These are phyloP conservation scores for Rhizoglyphus robini DNA, from an alignment of 1,140 invertebrate genomes.

Conservation along the genomic window DNA sequence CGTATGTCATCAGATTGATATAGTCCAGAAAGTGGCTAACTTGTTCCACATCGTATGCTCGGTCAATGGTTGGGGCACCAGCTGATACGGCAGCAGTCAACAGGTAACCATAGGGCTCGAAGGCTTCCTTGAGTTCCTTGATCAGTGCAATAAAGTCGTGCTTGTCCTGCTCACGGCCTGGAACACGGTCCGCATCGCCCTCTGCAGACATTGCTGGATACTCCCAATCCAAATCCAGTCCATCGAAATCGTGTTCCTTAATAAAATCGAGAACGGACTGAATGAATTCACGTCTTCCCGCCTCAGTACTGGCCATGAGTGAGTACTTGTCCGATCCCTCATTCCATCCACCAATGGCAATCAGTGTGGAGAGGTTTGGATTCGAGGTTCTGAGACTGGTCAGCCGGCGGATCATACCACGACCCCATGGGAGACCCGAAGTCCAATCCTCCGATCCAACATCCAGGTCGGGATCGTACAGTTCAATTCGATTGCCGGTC, in stretches of 20 bases:
- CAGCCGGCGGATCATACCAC: conserved; percentile 4
- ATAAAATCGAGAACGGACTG: conserved; percentile 51
- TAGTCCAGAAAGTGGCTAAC: conserved; percentile 57
- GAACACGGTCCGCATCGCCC: neutral
- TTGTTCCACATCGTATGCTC: conserved; percentile 57
- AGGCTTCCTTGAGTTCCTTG: conserved; percentile 30
- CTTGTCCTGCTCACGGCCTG: conserved; percentile 8
- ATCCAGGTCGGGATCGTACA: conserved; percentile 16
- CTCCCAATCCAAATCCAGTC: conserved; percentile 46
- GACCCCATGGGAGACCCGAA: neutral
- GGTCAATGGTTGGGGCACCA: conserved; percentile 38
- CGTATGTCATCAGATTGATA: conserved; percentile 73
- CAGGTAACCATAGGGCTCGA: conserved; percentile 36
- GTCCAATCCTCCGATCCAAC: conserved; percentile 11
- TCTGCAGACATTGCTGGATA: conserved; percentile 2
- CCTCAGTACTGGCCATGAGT: conserved; percentile 42
- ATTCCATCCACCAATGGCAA: conserved; percentile 70
- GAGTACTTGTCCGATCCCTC: conserved; percentile 51
- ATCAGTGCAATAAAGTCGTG: conserved; percentile 11
- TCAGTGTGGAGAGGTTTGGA: neutral
- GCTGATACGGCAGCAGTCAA: conserved; percentile 44
- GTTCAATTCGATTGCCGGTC: conserved; percentile 37
- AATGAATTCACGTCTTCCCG: conserved; percentile 56
- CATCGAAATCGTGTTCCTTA: conserved; percentile 44
- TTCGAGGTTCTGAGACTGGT: neutral